phyloP scores from a whole-genome alignment of 2,888 invertebrate genomes.

The Dione vanillae region DNA sequence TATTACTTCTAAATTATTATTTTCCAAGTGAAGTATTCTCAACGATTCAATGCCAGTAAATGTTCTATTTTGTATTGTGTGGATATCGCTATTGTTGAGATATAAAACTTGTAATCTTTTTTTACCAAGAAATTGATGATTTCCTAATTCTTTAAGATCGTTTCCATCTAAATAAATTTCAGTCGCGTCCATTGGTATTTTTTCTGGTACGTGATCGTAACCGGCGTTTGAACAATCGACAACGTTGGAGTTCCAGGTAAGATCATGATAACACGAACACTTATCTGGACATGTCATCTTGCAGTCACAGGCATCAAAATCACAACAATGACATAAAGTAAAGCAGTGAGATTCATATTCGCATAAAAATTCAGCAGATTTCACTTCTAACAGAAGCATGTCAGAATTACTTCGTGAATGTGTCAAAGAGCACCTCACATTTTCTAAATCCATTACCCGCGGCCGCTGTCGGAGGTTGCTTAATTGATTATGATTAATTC shows the following conservation, averaged over 20 bases:
- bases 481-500: slow-evolving; percentile 91
- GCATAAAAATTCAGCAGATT: slow-evolving; percentile 91
- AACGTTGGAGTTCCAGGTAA: slow-evolving; percentile 93
- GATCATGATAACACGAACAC: slow-evolving; percentile 94
- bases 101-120: slow-evolving; percentile 91
- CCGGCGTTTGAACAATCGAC: slow-evolving; percentile 92
- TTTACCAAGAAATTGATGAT: slow-evolving; percentile 94
- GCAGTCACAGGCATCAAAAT: slow-evolving; percentile 95
- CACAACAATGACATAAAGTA: slow-evolving; percentile 94
- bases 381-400: slow-evolving; percentile 86
- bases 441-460: slow-evolving; percentile 91
- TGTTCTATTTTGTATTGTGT: slow-evolving; percentile 90
- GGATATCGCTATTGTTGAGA: slow-evolving; percentile 91
- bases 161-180: slow-evolving; percentile 94
- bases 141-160: slow-evolving; percentile 89
- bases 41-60: slow-evolving; percentile 91
- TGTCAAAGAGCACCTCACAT: slow-evolving; percentile 90
- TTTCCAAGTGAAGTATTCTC: slow-evolving; percentile 90
- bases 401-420: slow-evolving; percentile 86
- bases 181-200: slow-evolving; percentile 95
- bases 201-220: slow-evolving; percentile 89
- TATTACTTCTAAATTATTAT: slow-evolving; percentile 88
- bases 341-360: slow-evolving; percentile 93
- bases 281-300: slow-evolving; percentile 95
- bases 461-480: slow-evolving; percentile 89